Evolutionary conservation across 2,113 vertebrate genomes (phyloP).

Genomic region (Microcebus tavaratra): DNA sequence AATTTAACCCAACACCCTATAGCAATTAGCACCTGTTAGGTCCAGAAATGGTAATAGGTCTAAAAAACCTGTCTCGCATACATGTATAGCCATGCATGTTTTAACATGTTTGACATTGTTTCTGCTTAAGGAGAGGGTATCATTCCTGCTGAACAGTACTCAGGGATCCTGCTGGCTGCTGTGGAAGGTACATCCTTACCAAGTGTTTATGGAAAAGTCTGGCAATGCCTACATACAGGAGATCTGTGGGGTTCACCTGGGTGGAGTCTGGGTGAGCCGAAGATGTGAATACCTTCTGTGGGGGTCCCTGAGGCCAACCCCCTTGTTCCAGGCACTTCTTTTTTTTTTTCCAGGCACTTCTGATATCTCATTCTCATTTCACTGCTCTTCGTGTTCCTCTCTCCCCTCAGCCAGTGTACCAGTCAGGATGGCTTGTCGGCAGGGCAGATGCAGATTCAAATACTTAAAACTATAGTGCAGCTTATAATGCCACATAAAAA

Average conservation of each 20-base stretch:
- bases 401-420: neutral
- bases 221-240: neutral
- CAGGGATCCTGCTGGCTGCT: neutral
- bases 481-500: neutral
- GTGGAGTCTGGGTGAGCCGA: neutral
- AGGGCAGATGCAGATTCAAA: neutral
- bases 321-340: neutral
- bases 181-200: fast-evolving
- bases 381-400: neutral
- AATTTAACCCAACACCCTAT: neutral
- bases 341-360: neutral
- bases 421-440: neutral
- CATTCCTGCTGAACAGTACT: neutral
- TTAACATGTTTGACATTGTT: neutral
- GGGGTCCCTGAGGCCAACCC: too few relatives aligned
- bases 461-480: neutral
- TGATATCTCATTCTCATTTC: neutral
- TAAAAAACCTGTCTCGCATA: neutral
- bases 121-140: neutral
- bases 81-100: neutral
- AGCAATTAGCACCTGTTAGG: neutral
- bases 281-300: neutral
- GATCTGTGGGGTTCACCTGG: neutral
- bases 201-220: neutral
- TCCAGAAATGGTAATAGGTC: neutral